Percentiles rank a stretch among this genome's conserved stretches.
Evolutionary conservation across 2,113 vertebrate genomes (phyloP).

Genomic region (Phaetusa simplex): DNA sequence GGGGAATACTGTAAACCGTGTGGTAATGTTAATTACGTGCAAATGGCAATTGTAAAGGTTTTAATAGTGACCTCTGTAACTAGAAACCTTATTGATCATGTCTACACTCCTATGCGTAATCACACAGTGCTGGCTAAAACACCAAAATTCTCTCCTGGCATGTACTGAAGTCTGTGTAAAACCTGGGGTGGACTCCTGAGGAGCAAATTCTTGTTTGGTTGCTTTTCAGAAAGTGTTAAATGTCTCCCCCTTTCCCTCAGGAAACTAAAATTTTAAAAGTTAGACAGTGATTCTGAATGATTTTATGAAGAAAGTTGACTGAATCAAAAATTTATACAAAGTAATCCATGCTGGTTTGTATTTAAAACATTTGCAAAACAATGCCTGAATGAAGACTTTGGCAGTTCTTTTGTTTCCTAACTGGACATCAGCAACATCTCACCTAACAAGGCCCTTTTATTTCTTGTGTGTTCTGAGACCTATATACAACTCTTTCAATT

Average conservation of each 20-base stretch:
- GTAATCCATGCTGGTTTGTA: background rate
- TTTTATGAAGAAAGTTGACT: background rate
- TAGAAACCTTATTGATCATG: background rate
- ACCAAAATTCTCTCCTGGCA: background rate
- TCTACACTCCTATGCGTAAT: background rate
- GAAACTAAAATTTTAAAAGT: background rate
- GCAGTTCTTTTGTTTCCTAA: background rate
- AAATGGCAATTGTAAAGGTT: slow-evolving; percentile 34
- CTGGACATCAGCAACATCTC: background rate
- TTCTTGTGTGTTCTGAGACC: background rate
- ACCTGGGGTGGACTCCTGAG: background rate
- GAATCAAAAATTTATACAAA: background rate
- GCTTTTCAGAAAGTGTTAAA: background rate
- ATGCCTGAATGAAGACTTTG: background rate
- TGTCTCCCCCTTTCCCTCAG: background rate
- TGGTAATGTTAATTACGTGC: background rate
- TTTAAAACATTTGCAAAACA: background rate
- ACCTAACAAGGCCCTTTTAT: background rate
- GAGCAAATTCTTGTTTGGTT: background rate
- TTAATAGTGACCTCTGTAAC: slow-evolving; percentile 1
- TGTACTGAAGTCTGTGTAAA: background rate
- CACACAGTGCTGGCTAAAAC: background rate
- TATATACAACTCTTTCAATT: background rate
- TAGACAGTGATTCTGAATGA: background rate
- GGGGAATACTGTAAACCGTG: background rate